phyloP scores from a whole-genome alignment of 2,113 vertebrate species.

The Xenotilapia longispinis region DNA sequence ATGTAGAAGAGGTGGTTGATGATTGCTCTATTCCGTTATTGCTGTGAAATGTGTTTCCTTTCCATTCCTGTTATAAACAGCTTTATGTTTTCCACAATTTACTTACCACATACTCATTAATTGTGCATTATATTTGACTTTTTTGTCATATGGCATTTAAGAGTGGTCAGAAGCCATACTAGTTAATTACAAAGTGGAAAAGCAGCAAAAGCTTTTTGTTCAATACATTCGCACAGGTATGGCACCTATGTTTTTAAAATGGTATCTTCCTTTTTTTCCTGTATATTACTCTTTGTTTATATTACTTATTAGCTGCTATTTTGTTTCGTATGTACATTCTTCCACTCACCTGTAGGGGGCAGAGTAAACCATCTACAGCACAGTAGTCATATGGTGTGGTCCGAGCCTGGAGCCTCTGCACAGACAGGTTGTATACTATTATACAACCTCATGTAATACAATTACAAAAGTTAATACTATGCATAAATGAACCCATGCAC shows the following conservation, averaged over 20 bases:
- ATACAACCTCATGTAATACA: not conserved
- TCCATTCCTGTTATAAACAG: not conserved
- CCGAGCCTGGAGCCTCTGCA: not conserved
- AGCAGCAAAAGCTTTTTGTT: not conserved
- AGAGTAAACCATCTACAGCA: not conserved
- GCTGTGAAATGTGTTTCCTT: not conserved
- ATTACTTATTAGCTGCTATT: not conserved
- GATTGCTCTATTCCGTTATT: not conserved
- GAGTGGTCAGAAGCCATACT: not conserved
- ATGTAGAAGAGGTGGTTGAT: not conserved
- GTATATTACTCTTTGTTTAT: not conserved
- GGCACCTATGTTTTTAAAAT: not conserved
- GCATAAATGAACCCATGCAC: not conserved
- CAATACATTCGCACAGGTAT: not conserved
- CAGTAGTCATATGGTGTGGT: not conserved
- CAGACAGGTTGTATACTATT: not conserved
- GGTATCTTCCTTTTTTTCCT: not conserved
- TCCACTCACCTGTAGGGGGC: not conserved
- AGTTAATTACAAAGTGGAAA: not conserved
- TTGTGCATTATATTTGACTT: not conserved
- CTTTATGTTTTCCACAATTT: not conserved
- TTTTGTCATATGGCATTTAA: not conserved
- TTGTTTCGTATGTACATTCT: not conserved
- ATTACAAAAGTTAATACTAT: not conserved
- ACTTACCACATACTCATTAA: not conserved